phyloP scores from a whole-genome alignment of 2,888 invertebrate species.

The Frankliniella fusca region DNA sequence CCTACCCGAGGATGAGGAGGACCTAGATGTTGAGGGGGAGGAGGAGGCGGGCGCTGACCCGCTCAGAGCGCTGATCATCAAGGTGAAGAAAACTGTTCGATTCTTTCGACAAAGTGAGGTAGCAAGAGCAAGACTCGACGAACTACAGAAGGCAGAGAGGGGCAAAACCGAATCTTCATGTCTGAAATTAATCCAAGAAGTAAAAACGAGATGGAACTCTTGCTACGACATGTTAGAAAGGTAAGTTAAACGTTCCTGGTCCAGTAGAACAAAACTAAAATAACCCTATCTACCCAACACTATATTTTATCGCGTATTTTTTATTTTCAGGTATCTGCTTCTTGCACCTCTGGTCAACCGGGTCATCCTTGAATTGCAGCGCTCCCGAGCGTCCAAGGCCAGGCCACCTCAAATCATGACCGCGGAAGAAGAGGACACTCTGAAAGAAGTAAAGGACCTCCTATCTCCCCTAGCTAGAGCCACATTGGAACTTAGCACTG shows the following conservation, averaged over 20 bases:
- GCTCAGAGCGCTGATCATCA: not conserved
- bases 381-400: not conserved
- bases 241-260: not conserved
- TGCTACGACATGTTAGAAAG: not conserved
- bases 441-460: not conserved
- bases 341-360: not conserved
- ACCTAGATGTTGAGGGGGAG: not conserved
- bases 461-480: not conserved
- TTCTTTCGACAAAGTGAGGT: not conserved
- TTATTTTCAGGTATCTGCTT: not conserved
- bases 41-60: not conserved
- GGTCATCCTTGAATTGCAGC: not conserved
- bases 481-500: not conserved
- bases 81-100: not conserved
- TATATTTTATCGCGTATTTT: not conserved
- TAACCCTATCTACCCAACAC: no score
- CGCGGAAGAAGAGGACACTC: not conserved
- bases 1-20: not conserved
- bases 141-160: not conserved
- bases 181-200: not conserved
- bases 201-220: not conserved
- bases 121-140: not conserved
- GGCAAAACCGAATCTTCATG: not conserved
- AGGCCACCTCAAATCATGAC: not conserved
- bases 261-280: not conserved